These are phyloP conservation scores for Ptychoptera contaminata DNA, from an alignment of 2,888 invertebrate species.

Conservation along the genomic window DNA sequence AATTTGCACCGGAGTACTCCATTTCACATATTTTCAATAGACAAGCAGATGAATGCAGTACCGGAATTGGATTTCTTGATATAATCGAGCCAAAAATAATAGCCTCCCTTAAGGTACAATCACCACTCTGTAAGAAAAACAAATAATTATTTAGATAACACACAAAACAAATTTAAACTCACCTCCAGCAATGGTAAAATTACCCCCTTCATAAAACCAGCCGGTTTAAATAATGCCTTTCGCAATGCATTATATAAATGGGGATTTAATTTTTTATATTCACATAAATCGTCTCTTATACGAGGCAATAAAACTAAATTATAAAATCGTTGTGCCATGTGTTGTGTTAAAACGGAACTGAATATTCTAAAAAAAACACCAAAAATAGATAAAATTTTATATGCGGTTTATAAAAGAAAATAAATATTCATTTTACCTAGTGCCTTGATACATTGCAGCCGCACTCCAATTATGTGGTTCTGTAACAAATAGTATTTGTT, in stretches of 20 bases:
- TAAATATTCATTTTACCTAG: constrained; percentile 16
- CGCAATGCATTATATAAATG: constrained; percentile 89
- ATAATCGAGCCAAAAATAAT: constrained; percentile 87
- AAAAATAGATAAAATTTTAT: neutral
- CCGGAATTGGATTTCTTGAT: constrained; percentile 81
- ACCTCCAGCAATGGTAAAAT: constrained; percentile 53
- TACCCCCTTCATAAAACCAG: constrained; percentile 93
- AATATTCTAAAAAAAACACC: constrained; percentile 73
- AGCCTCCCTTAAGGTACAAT: constrained; percentile 89
- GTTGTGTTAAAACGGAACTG: constrained; percentile 89
- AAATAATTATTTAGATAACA: too few species aligned
- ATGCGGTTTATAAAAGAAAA: neutral
- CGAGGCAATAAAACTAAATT: constrained; percentile 85
- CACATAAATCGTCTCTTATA: constrained; percentile 85
- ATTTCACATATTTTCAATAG: constrained; percentile 92
- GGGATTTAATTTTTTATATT: constrained; percentile 89
- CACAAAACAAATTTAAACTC: constrained; percentile 12
- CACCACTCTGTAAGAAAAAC: constrained; percentile 49
- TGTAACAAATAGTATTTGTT: constrained; percentile 71
- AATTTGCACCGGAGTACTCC: constrained; percentile 92
- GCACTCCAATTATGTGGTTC: constrained; percentile 96
- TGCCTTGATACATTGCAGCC: constrained; percentile 82
- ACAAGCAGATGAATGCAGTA: constrained; percentile 89
- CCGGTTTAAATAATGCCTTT: constrained; percentile 91
- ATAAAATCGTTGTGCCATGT: constrained; percentile 92